These are phyloP conservation scores for Atta cephalotes DNA, from an alignment of 1,140 invertebrate genomes.

Conservation along the genomic window DNA sequence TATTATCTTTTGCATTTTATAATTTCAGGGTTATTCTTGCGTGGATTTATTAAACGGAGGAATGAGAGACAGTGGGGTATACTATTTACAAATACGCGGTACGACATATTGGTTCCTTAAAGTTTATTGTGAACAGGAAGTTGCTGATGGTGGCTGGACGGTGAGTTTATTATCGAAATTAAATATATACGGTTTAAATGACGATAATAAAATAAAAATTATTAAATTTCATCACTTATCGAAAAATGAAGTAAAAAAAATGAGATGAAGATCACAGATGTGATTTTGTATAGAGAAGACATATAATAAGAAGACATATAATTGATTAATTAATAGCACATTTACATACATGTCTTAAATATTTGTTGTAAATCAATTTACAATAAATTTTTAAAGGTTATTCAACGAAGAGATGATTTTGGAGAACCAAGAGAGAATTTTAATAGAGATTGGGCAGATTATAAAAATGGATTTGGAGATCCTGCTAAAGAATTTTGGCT, in stretches of 20 bases:
- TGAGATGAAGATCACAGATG: not conserved
- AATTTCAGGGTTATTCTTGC: conserved; percentile 93
- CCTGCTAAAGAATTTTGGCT: conserved; percentile 96
- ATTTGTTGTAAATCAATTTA: not conserved
- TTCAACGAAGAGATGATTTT: conserved; percentile 95
- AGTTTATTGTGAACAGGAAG: conserved; percentile 96
- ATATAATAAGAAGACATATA: no score
- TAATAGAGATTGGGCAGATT: conserved; percentile 97
- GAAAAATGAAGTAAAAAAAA: conserved; percentile 6
- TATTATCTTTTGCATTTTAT: conserved; percentile 61
- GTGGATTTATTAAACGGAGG: conserved; percentile 93
- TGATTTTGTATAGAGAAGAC: no score
- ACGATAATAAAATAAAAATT: not conserved
- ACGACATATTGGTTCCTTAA: conserved; percentile 97
- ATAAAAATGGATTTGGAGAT: conserved; percentile 97
- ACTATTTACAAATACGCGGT: conserved; percentile 95
- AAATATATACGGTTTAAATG: not conserved
- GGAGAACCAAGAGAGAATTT: conserved; percentile 96
- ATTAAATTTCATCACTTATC: conserved; percentile 26
- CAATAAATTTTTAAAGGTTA: conserved; percentile 88
- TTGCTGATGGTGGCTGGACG: conserved; percentile 97
- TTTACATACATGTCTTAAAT: not conserved
- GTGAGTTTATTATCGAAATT: conserved; percentile 87
- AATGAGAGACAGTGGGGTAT: conserved; percentile 94
- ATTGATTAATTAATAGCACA: not conserved